Conservation (phyloP, 2,113 vertebrate genomes). For the Catharus fuscescens region DNA sequence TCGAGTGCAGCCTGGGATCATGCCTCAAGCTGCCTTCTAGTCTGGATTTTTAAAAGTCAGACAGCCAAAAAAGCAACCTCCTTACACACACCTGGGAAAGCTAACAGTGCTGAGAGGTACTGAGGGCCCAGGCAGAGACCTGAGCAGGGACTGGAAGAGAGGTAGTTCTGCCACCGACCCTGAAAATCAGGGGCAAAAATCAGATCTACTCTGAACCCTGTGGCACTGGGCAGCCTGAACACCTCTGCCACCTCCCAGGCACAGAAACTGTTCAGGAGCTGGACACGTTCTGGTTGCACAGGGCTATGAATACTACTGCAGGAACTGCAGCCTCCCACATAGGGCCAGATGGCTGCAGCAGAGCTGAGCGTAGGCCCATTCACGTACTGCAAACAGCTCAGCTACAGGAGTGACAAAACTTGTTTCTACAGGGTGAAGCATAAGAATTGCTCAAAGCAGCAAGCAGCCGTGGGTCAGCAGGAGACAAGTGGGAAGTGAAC, state of each 20-base stretch:
- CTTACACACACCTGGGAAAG: background rate
- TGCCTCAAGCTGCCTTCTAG: background rate
- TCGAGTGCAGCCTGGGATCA: background rate
- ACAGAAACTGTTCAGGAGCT: background rate
- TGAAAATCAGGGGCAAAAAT: background rate
- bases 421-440: background rate
- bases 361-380: background rate
- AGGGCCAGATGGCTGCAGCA: background rate
- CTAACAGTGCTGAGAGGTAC: background rate
- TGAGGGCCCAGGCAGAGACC: rapidly evolving
- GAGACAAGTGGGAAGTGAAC: background rate
- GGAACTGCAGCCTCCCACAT: background rate
- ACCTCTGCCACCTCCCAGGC: background rate
- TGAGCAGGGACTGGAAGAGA: background rate
- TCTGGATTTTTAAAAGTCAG: background rate
- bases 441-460: background rate
- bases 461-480: background rate
- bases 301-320: background rate
- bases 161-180: background rate
- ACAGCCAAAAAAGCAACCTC: background rate
- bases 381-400: background rate
- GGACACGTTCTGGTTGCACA: background rate
- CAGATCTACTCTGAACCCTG: background rate
- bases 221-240: background rate
- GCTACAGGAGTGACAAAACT: background rate